Conservation (phyloP, 2,797 vertebrate species). For the Cebuella pygmaea region DNA sequence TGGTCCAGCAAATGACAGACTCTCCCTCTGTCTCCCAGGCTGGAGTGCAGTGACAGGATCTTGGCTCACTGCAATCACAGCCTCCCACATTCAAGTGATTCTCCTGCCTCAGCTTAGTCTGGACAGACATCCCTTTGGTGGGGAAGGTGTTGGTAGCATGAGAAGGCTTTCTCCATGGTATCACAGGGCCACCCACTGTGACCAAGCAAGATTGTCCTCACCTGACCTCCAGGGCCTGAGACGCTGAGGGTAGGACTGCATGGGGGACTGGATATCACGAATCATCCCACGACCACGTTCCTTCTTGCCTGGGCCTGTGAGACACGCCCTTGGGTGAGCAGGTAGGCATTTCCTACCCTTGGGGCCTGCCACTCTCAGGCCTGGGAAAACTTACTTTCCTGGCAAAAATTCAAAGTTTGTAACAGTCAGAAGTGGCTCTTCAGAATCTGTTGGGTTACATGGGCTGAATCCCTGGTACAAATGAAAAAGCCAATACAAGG, state of each 20-base stretch:
- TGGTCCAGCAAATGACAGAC: neutral
- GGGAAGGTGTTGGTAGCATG: neutral
- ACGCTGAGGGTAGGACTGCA: neutral
- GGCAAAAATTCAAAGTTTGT: neutral
- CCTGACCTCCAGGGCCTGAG: neutral
- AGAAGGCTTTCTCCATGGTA: neutral
- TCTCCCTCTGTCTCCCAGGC: neutral
- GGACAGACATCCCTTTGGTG: no score
- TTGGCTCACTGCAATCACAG: neutral
- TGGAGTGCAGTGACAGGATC: neutral
- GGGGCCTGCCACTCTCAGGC: neutral
- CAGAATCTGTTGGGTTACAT: neutral
- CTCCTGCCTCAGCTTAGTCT: neutral
- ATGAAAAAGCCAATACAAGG: neutral
- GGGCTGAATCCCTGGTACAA: neutral
- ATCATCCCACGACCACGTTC: rapidly evolving
- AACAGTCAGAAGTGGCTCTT: neutral
- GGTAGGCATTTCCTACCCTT: neutral
- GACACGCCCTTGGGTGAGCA: neutral
- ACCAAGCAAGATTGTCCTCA: neutral
- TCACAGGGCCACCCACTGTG: neutral
- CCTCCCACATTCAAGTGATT: neutral
- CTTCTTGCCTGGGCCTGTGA: constrained; percentile 16
- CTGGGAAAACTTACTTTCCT: constrained; percentile 49
- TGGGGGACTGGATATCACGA: neutral